phyloP scores from a whole-genome alignment of 2,888 invertebrate genomes.

The Coleophora flavipennella region DNA sequence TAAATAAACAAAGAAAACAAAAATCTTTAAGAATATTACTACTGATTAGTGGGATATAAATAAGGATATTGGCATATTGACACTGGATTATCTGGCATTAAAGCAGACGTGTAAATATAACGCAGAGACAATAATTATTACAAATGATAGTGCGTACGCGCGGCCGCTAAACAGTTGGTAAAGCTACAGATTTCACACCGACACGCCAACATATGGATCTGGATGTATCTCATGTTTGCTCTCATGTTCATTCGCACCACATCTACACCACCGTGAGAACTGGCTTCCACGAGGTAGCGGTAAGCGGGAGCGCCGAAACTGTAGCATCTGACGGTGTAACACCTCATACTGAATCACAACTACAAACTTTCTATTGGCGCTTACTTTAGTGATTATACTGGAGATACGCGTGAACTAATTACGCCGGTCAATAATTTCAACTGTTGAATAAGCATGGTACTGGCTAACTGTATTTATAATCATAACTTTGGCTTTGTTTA shows the following conservation, averaged over 20 bases:
- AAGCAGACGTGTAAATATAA: conserved; percentile 60
- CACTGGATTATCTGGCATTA: conserved; percentile 46
- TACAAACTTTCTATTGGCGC: conserved; percentile 36
- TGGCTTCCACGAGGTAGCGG: conserved; percentile 36
- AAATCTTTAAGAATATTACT: too few relatives aligned
- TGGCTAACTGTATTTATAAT: too few relatives aligned
- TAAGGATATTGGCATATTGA: conserved; percentile 4
- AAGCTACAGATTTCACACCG: conserved; percentile 72
- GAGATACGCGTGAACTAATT: conserved; percentile 52
- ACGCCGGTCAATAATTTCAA: conserved; percentile 21
- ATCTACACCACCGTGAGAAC: conserved; percentile 58
- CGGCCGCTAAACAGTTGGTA: conserved; percentile 69
- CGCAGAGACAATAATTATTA: conserved; percentile 71
- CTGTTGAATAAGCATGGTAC: too few relatives aligned
- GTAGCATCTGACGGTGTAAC: conserved; percentile 38
- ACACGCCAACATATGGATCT: conserved; percentile 72
- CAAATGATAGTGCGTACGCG: conserved; percentile 66
- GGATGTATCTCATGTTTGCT: conserved; percentile 67
- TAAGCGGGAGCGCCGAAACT: conserved; percentile 56
- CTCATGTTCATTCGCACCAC: conserved; percentile 68
- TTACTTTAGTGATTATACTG: conserved; percentile 41
- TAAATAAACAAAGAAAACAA: too few relatives aligned
- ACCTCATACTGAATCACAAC: conserved; percentile 34
- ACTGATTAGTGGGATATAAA: neutral
- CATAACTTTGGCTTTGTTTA: neutral